Base-by-base conservation (phyloP, 2,888 invertebrate genomes). In the Stenodera caucasica region DNA sequence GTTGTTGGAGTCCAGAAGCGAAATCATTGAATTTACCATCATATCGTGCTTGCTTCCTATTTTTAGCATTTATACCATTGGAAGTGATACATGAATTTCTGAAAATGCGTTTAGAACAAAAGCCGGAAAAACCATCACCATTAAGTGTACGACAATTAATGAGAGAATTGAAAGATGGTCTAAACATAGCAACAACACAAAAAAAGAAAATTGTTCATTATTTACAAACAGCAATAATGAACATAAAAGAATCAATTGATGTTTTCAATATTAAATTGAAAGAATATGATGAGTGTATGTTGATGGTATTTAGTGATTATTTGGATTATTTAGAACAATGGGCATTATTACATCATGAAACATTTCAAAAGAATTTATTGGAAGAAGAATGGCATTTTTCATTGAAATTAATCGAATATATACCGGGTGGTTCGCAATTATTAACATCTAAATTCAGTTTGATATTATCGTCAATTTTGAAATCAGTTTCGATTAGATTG, bases 1-100 rank as follows among this genome's bases (percentile, higher is more conserved):
- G 94, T 0, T 86, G 85, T 71, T 91, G 90, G 89, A 90, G 91
- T 61, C 82, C 85, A 9, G 92, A 94, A 81, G 88, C 90, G 55
- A 81, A 84, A 61, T 83, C 87, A n/a, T 86, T 96, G 80, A 86
- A 87, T 61, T 82, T 97, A 66, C 97, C 96, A 0, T 91, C 93
- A 2, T 95, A 94, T 82, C 86, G 90, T 69, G 87, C 90, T 33
- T 87, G 90, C 63, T 97, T 94, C 82, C 84, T 96, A 55, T 93
- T 96, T 78, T 84, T 97, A 14, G 88, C 92, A 61, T 87, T 90
- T 54, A 88, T 96, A 55, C 92, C 94, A 23, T 81, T 98, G 74
- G 94, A 96, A 80, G 89, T 96, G n/a, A 90, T 95, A 64, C 92
- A 96, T 76, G 96, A 97, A 80, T 96, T 95, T 82, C 82, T 97